Base-by-base conservation (phyloP, 2,888 invertebrate species). In the Agriotes lineatus region DNA sequence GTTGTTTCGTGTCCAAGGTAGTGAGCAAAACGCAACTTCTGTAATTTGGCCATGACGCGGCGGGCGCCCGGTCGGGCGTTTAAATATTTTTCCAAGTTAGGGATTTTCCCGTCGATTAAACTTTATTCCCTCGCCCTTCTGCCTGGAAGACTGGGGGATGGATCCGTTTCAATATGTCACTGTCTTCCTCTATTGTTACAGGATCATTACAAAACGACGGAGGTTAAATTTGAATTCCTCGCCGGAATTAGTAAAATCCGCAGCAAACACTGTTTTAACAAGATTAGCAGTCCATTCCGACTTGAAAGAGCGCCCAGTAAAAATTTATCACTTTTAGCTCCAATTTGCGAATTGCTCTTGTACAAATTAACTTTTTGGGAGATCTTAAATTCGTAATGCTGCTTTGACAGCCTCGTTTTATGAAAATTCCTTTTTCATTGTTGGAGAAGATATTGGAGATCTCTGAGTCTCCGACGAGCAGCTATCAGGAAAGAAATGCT, bases 81-180 rank as follows among this genome's bases (percentile, higher is more conserved):
- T 19, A 60, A 63, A 69, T 71, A 63, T 69, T 71, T 69, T 71
- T 69, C 52, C 52, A 50, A 67, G 62, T 66, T 54, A 67, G 65
- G 63, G 67, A 69, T 71, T 73, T 73, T 72, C 70, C 71, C 59
- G 68, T 63, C 73, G 73, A 73, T 73, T 72, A 73, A 73, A 73
- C 69, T 70, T 68, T 68, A 57, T 63, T 63, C 54, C 58, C 48
- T 52, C 68, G 48, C 68, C 63, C 68, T 67, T 67, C 63, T 58
- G 39, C 57, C 39, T 57, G 62, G 37, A 61, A 57, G 18, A 48
- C 14, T 35, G 42, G 60, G 61, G 67, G 58, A 67, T 56, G 42
- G 63, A 57, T 68, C 61, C 56, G 33, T 63, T 63, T 63, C 61
- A 63, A 68, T 68, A 68, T 62, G 68, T 57, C 58, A 68, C 56